phyloP scores from a whole-genome alignment of 92 coral and sea anemone species.

The Bergia puertoricense region DNA sequence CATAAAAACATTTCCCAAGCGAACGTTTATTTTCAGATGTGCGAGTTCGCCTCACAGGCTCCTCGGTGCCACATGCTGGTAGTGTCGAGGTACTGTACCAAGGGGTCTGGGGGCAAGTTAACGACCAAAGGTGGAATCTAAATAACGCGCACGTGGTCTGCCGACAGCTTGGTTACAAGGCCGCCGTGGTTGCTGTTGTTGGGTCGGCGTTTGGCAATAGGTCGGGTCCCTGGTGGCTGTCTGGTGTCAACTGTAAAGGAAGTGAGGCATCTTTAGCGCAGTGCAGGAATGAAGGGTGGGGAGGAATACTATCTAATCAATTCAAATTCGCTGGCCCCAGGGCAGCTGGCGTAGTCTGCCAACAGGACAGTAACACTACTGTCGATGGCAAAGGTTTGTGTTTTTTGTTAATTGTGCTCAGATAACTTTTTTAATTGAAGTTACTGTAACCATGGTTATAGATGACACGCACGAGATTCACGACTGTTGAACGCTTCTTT shows the following conservation, averaged over 20 bases:
- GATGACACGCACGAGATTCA: too few relatives aligned
- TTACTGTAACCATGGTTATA: too few relatives aligned
- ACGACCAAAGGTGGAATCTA: not conserved
- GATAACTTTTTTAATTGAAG: too few relatives aligned
- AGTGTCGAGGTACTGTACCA: slow-evolving; percentile 1
- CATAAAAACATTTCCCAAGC: too few relatives aligned
- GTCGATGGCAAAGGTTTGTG: not conserved
- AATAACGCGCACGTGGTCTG: not conserved
- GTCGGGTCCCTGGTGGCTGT: slow-evolving; percentile 9
- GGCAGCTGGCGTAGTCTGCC: slow-evolving; percentile 13
- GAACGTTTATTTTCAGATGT: not conserved
- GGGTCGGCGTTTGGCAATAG: slow-evolving; percentile 1
- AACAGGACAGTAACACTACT: not conserved
- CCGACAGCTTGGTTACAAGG: slow-evolving; percentile 7
- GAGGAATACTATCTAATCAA: too few relatives aligned
- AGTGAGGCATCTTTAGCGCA: not conserved
- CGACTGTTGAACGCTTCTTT: too few relatives aligned
- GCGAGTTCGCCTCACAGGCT: slow-evolving; percentile 10
- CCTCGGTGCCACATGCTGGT: not conserved
- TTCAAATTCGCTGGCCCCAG: not conserved
- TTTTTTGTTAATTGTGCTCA: too few relatives aligned
- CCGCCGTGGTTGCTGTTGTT: not conserved
- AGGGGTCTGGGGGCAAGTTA: not conserved
- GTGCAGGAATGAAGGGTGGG: slow-evolving; percentile 2
- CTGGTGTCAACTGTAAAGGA: not conserved